Conservation (phyloP, 2,113 vertebrate species). For the Orthochromis indermauri region DNA sequence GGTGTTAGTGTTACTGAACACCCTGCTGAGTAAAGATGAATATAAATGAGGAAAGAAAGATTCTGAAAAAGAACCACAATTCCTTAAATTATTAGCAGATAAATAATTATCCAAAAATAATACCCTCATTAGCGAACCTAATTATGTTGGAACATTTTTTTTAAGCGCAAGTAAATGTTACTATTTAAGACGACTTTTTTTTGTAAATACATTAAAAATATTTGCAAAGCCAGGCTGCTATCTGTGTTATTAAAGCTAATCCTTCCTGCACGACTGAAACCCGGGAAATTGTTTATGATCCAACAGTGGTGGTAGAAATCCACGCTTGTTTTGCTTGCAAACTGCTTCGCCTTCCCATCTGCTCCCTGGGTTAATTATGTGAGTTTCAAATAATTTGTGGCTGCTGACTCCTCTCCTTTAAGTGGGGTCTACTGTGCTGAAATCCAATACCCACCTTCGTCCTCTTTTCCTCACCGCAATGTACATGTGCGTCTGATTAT, state of each 20-base stretch:
- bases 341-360: conserved; percentile 3
- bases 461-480: background rate
- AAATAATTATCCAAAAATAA: background rate
- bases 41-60: background rate
- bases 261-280: background rate
- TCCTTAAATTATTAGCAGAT: background rate
- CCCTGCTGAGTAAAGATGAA: background rate
- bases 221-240: background rate
- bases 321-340: conserved; percentile 11
- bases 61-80: background rate
- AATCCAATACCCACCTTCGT: conserved; percentile 16
- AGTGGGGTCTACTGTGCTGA: conserved; percentile 36
- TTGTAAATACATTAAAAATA: background rate
- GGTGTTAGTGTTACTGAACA: background rate
- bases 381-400: conserved; percentile 26
- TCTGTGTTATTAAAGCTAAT: background rate
- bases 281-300: background rate
- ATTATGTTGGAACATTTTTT: background rate
- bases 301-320: background rate
- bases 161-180: background rate
- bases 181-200: background rate
- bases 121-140: background rate
- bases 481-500: conserved; percentile 42
- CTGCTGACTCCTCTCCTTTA: conserved; percentile 21
- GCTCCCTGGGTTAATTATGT: conserved; percentile 27